phyloP scores from a whole-genome alignment of 2,113 vertebrate species.

The Pomatostomus ruficeps region DNA sequence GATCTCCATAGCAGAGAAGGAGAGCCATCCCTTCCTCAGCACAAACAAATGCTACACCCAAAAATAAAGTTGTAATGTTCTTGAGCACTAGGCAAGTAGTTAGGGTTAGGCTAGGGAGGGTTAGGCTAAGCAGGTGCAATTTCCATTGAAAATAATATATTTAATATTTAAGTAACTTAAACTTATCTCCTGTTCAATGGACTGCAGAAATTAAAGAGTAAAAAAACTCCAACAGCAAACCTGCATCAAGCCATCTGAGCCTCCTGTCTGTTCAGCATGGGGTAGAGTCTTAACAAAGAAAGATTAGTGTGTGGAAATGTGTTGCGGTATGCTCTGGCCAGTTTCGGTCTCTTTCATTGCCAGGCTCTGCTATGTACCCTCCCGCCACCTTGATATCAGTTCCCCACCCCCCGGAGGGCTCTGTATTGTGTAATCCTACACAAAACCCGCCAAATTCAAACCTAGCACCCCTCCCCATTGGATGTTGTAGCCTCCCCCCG shows the following conservation, averaged over 20 bases:
- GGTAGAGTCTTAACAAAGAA: neutral
- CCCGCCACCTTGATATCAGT: too few relatives aligned
- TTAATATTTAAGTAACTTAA: constrained; percentile 21
- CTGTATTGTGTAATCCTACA: too few relatives aligned
- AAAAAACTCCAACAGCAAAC: neutral
- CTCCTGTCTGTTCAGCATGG: neutral
- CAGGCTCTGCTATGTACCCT: too few relatives aligned
- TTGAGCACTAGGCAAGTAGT: neutral
- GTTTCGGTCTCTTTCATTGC: too few relatives aligned
- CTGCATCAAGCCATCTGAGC: constrained; percentile 20
- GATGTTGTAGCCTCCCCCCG: too few relatives aligned
- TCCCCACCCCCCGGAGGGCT: too few relatives aligned
- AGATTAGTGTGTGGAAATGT: constrained; percentile 16
- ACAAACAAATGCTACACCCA: neutral
- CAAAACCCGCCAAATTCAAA: too few relatives aligned
- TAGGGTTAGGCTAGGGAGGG: neutral
- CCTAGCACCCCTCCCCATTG: too few relatives aligned
- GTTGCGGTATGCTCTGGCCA: too few relatives aligned
- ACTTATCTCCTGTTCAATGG: neutral
- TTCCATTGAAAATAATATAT: neutral
- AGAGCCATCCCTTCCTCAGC: neutral
- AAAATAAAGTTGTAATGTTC: neutral
- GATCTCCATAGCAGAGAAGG: neutral
- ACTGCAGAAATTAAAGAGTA: neutral
- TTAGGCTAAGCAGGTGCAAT: neutral